Percentiles rank a stretch among this genome's conserved stretches.
These are phyloP conservation scores for Mastomys coucha DNA, from an alignment of 2,113 vertebrate genomes.

Conservation along the genomic window DNA sequence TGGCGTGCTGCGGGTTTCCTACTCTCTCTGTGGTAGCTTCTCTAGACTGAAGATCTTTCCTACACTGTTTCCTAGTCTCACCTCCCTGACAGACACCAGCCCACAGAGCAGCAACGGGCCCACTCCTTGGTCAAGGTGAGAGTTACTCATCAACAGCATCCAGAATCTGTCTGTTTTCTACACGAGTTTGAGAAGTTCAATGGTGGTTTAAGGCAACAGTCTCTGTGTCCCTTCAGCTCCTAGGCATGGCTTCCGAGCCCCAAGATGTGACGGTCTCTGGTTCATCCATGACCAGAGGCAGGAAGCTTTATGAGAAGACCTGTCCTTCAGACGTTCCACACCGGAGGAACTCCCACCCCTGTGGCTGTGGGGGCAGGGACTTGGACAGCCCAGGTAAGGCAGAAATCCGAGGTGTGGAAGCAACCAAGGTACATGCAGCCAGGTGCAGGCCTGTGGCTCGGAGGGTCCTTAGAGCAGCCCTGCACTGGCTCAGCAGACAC, in stretches of 20 bases:
- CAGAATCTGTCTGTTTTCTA: background rate
- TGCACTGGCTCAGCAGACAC: background rate
- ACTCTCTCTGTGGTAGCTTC: background rate
- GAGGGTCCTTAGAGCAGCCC: no score
- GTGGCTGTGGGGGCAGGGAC: fast-evolving
- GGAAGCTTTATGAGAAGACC: background rate
- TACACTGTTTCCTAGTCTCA: background rate
- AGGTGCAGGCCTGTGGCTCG: background rate
- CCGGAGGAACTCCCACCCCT: background rate
- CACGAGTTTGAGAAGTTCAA: fast-evolving
- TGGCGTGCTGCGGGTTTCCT: background rate
- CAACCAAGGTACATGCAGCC: no score
- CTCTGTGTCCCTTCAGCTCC: background rate
- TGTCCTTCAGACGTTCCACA: background rate
- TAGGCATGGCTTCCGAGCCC: background rate
- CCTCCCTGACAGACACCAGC: background rate
- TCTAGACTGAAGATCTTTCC: no score
- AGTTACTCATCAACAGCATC: fast-evolving
- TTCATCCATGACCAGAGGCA: background rate
- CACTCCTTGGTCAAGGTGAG: fast-evolving
- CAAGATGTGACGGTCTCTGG: background rate
- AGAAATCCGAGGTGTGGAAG: background rate
- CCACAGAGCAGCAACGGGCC: background rate
- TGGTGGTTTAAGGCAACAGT: no score
- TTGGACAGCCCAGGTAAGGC: fast-evolving